Percentiles rank a stretch among this genome's conserved stretches.
Conservation (phyloP, 2,888 invertebrate species). For the Tetragonula carbonaria region DNA sequence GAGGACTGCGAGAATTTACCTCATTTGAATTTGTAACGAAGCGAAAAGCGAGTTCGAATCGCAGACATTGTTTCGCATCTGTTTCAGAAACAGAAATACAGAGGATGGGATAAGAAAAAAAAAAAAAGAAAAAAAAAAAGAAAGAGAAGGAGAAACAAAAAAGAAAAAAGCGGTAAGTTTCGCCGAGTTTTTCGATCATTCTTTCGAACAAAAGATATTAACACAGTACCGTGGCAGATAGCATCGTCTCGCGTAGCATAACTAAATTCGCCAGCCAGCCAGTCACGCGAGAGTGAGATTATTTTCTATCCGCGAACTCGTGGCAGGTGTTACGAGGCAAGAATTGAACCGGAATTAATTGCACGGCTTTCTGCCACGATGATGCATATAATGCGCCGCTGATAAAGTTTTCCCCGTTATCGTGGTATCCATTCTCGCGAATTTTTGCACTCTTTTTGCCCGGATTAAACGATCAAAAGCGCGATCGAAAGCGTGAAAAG, state of each 20-base stretch:
- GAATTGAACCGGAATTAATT: conserved; percentile 53
- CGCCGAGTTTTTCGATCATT: conserved; percentile 25
- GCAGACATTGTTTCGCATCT: not conserved
- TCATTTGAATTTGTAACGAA: no score
- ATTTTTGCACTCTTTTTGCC: not conserved
- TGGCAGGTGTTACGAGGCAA: conserved; percentile 53
- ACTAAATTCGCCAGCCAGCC: conserved; percentile 61
- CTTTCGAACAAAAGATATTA: conserved; percentile 43
- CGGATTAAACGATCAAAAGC: not conserved
- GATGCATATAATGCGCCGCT: conserved; percentile 10
- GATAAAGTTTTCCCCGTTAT: conserved; percentile 16
- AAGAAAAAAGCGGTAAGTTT: not conserved
- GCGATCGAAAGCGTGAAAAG: not conserved
- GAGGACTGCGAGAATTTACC: no score
- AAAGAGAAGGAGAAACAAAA: not conserved
- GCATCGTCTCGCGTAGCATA: conserved; percentile 54
- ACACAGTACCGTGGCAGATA: conserved; percentile 32
- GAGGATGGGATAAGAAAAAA: no score
- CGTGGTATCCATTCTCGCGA: not conserved
- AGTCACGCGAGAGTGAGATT: conserved; percentile 48
- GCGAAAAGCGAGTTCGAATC: no score
- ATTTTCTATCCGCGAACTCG: conserved; percentile 33
- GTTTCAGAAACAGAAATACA: no score
- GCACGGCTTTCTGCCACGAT: conserved; percentile 42
- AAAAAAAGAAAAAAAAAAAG: not conserved